Conservation (phyloP, 2,113 vertebrate species). For the Gadus chalcogrammus region DNA sequence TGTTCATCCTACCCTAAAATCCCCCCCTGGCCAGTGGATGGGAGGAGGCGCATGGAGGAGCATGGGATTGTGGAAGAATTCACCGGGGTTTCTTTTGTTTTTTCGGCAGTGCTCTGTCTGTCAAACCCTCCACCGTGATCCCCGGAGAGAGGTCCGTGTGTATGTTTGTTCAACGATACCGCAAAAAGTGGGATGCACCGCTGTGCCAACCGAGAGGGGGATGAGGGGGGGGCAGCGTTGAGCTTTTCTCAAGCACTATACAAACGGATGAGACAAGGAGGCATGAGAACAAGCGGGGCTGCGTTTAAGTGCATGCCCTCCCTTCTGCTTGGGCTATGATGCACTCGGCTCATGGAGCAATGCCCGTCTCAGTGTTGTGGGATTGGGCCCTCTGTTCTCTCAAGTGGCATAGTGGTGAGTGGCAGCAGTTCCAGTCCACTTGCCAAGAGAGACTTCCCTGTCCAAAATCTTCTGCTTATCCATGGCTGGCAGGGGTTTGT, state of each 20-base stretch:
- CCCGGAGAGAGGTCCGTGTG: conserved; percentile 50
- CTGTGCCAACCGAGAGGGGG: conserved; percentile 68
- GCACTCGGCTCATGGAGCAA: conserved; percentile 31
- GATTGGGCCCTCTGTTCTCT: conserved; percentile 12
- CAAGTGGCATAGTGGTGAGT: conserved; percentile 41
- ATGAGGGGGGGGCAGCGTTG: conserved; percentile 55
- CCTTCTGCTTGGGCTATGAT: conserved; percentile 38
- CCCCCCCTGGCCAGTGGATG: conserved; percentile 19
- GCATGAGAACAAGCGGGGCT: conserved; percentile 39
- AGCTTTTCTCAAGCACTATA: conserved; percentile 71
- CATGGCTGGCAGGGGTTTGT: conserved; percentile 42
- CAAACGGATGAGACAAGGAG: conserved; percentile 60
- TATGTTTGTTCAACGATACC: conserved; percentile 78
- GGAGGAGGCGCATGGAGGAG: conserved; percentile 7
- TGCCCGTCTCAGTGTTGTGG: conserved; percentile 54
- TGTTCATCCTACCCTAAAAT: conserved; percentile 24
- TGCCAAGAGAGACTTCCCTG: conserved; percentile 43
- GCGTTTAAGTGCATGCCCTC: conserved; percentile 40
- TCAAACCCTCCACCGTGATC: conserved; percentile 42
- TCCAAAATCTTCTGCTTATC: conserved; percentile 54
- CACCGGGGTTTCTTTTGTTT: conserved; percentile 22
- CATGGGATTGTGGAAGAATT: conserved; percentile 23
- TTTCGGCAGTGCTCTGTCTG: conserved; percentile 20
- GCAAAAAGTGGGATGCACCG: conserved; percentile 65
- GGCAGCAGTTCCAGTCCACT: conserved; percentile 33